Conservation (phyloP, 2,113 vertebrate genomes). For the Ceyx cyanopectus region DNA sequence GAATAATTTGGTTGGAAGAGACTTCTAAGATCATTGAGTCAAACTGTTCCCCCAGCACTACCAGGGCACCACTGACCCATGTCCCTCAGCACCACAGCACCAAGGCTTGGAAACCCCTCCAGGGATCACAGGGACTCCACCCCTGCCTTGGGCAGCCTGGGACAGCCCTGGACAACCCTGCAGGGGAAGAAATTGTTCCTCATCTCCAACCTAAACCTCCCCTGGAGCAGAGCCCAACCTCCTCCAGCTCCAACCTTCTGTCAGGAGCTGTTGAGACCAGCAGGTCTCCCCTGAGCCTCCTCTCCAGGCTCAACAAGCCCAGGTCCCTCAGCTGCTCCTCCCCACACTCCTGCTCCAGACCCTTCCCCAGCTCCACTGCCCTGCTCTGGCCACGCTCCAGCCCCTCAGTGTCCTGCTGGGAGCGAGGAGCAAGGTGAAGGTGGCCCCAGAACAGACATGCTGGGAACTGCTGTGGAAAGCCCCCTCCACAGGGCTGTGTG, state of each 20-base stretch:
- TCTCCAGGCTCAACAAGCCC: not conserved
- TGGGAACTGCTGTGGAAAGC: not conserved
- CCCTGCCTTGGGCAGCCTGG: not conserved
- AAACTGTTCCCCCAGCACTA: not conserved
- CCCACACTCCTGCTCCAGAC: not conserved
- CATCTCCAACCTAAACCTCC: not conserved
- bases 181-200: not conserved
- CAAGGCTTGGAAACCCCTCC: not conserved
- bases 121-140: not conserved
- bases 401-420: not conserved
- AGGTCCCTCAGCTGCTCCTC: not conserved
- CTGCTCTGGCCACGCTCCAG: not conserved
- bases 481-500: fast-evolving
- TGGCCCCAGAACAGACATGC: fast-evolving
- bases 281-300: not conserved
- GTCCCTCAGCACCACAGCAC: not conserved
- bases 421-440: not conserved
- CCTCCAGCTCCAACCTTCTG: not conserved
- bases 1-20: not conserved
- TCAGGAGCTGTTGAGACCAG: not conserved
- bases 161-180: not conserved
- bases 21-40: not conserved
- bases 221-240: not conserved
- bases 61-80: not conserved
- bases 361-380: not conserved